Evolutionary conservation across 2,797 vertebrate genomes (phyloP).

Genomic region (Anomalospiza imberbis): DNA sequence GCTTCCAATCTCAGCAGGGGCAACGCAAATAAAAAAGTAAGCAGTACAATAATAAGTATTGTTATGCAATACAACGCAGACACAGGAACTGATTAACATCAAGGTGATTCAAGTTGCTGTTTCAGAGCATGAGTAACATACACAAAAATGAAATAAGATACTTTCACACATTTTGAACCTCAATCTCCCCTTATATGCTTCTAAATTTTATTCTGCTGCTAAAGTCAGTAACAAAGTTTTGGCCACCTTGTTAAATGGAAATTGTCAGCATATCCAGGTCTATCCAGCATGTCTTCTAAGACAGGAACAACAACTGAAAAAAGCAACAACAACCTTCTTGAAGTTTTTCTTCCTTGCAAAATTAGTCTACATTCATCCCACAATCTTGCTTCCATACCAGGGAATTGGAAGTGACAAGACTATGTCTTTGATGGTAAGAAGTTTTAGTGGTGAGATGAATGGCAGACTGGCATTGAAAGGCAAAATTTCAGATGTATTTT

Average conservation of each 20-base stretch:
- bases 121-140: neutral
- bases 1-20: neutral
- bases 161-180: neutral
- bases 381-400: neutral
- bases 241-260: rapidly evolving
- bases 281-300: neutral
- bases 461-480: neutral
- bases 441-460: neutral
- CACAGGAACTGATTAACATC: neutral
- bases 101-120: neutral
- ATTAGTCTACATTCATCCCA: neutral
- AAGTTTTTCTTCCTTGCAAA: neutral
- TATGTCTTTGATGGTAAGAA: neutral
- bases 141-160: neutral
- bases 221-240: neutral
- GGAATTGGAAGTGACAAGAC: neutral
- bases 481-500: neutral
- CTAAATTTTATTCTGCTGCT: neutral
- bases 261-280: neutral
- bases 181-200: neutral
- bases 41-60: neutral
- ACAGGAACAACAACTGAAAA: neutral
- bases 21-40: neutral
- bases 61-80: neutral
- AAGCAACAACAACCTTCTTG: neutral